phyloP scores from a whole-genome alignment of 1,140 invertebrate species.

The Anoplophora glabripennis region DNA sequence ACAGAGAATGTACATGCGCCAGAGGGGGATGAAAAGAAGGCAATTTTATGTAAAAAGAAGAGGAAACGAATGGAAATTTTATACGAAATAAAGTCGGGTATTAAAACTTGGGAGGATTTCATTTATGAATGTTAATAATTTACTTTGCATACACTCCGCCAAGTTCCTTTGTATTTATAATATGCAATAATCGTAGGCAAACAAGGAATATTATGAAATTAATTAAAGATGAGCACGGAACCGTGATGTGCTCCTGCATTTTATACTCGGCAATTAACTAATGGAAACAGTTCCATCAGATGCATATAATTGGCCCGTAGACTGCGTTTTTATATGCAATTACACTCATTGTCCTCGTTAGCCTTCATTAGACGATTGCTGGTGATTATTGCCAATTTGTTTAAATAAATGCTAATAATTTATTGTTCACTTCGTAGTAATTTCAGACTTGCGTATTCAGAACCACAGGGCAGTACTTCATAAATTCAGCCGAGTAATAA shows the following conservation, averaged over 20 bases:
- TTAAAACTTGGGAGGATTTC: conserved; percentile 47
- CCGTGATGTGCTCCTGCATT: not conserved
- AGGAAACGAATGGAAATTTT: conserved; percentile 48
- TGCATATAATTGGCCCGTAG: conserved; percentile 2
- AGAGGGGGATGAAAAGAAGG: too few species aligned
- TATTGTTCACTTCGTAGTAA: too few species aligned
- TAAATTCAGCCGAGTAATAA: too few species aligned
- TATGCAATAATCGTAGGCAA: conserved; percentile 37
- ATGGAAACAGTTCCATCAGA: not conserved
- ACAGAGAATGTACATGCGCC: too few species aligned
- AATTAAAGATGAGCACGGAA: conserved; percentile 25
- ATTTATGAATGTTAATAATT: conserved; percentile 50
- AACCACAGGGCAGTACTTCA: too few species aligned
- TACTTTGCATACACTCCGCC: conserved; percentile 44
- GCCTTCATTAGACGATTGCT: too few species aligned
- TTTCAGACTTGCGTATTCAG: too few species aligned
- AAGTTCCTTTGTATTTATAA: conserved; percentile 35
- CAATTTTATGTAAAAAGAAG: conserved; percentile 1
- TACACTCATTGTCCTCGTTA: not conserved
- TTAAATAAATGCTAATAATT: too few species aligned
- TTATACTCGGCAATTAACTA: conserved; percentile 6
- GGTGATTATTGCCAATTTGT: too few species aligned
- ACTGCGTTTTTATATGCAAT: not conserved
- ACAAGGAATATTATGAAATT: conserved; percentile 31
- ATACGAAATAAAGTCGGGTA: conserved; percentile 46